Conservation (phyloP, 1,140 invertebrate species). For the Drosophila setifemur region DNA sequence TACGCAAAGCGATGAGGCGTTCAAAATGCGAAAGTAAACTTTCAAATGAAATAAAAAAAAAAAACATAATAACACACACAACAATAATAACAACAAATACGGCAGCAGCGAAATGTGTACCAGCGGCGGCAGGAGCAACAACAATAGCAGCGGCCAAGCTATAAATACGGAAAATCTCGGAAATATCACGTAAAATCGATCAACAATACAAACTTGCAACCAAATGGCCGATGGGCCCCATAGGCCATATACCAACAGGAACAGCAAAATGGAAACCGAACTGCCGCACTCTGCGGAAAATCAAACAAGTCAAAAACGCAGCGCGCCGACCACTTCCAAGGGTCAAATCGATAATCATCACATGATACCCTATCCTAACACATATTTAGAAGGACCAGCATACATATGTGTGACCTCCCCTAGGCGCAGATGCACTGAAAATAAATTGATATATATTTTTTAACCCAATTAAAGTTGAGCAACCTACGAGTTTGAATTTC, state of each 20-base stretch:
- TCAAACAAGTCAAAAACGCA: conserved; percentile 70
- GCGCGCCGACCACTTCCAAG: conserved; percentile 30
- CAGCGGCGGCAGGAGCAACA: conserved; percentile 35
- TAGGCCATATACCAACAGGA: conserved; percentile 29
- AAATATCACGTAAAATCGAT: conserved; percentile 83
- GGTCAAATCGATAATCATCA: conserved; percentile 80
- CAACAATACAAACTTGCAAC: conserved; percentile 82
- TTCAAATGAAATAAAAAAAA: conserved; percentile 76
- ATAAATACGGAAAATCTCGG: conserved; percentile 82
- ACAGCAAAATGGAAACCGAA: neutral
- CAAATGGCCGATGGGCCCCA: conserved; percentile 61
- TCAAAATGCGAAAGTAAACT: conserved; percentile 80
- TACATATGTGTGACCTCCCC: conserved; percentile 12
- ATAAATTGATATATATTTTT: too few relatives aligned
- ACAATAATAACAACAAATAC: conserved; percentile 54
- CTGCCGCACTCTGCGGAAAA: conserved; percentile 33
- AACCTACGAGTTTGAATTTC: too few relatives aligned
- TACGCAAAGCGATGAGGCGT: conserved; percentile 69
- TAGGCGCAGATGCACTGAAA: too few relatives aligned
- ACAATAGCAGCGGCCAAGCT: conserved; percentile 44
- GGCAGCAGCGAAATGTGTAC: conserved; percentile 61
- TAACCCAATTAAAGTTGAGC: too few relatives aligned
- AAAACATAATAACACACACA: conserved; percentile 35
- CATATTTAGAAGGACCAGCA: neutral
- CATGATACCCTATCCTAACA: conserved; percentile 47